Conservation (phyloP, 2,113 vertebrate genomes). For the Thalassarche chlororhynchos region DNA sequence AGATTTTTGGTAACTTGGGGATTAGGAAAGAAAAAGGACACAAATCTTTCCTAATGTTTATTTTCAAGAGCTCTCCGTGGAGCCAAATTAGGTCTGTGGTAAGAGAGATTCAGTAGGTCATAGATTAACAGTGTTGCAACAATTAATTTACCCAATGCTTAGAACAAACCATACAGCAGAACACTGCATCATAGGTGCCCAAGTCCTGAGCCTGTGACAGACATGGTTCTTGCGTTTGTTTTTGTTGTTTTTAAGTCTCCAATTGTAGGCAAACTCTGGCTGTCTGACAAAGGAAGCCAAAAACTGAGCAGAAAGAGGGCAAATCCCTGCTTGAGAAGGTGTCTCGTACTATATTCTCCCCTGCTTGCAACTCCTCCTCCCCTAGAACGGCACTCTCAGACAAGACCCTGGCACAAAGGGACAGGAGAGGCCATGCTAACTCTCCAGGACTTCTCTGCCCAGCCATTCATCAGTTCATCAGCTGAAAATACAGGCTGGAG, state of each 20-base stretch:
- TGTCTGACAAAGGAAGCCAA: neutral
- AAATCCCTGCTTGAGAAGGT: neutral
- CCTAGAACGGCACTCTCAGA: neutral
- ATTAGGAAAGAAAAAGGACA: neutral
- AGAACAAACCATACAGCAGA: neutral
- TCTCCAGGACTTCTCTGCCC: neutral
- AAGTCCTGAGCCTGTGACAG: neutral
- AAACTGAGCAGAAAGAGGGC: neutral
- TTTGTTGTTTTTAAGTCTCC: neutral
- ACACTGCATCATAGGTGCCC: neutral
- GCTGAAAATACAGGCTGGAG: neutral
- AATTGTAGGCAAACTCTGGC: neutral
- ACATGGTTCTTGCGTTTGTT: neutral
- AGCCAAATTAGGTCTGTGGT: neutral
- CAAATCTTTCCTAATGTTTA: slow-evolving; percentile 6
- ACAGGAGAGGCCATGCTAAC: neutral
- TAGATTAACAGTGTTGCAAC: neutral
- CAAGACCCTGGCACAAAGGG: neutral
- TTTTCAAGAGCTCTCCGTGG: neutral
- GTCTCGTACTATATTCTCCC: neutral
- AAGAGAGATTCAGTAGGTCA: slow-evolving; percentile 14
- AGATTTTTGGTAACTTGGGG: neutral
- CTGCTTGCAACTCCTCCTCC: neutral
- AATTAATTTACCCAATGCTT: neutral
- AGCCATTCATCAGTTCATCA: neutral